Percentiles rank a stretch among this genome's conserved stretches.
Evolutionary conservation across 30 jellyfish, hydroid and myxozoan genomes (phyloP).

Genomic region (Sanderia malayensis): DNA sequence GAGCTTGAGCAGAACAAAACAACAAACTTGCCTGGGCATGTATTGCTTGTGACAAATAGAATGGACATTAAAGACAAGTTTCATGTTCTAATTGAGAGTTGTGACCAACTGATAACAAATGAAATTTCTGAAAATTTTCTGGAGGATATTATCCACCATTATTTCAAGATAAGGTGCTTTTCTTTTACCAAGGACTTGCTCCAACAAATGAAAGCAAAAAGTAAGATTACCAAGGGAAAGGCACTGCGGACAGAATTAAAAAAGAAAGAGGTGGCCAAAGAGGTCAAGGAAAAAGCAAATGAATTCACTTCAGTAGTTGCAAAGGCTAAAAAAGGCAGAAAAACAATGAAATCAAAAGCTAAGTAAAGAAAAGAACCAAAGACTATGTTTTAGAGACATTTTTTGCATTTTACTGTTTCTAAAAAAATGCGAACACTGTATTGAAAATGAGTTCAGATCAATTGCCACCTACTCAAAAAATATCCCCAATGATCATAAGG

Average conservation of each 20-base stretch:
- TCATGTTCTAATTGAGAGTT: slow-evolving; percentile 50
- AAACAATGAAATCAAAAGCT: slow-evolving; percentile 15
- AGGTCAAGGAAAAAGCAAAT: background rate
- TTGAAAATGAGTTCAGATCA: slow-evolving; percentile 5
- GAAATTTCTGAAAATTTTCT: slow-evolving; percentile 34
- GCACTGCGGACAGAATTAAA: slow-evolving; percentile 42
- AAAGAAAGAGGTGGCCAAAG: slow-evolving; percentile 16
- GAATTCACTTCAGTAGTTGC: background rate
- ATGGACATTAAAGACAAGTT: slow-evolving; percentile 37
- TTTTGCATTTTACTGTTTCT: slow-evolving; percentile 13
- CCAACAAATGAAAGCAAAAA: slow-evolving; percentile 36
- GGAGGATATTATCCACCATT: slow-evolving; percentile 35
- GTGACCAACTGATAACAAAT: slow-evolving; percentile 32
- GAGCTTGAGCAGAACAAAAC: too few species aligned
- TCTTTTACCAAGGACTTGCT: slow-evolving; percentile 42
- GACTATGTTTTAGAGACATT: slow-evolving; percentile 32
- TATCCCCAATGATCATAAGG: background rate
- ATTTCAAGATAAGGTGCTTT: slow-evolving; percentile 38
- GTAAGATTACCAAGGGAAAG: slow-evolving; percentile 34
- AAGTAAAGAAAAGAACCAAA: slow-evolving; percentile 21
- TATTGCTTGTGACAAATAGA: slow-evolving; percentile 30
- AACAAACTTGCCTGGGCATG: slow-evolving; percentile 42
- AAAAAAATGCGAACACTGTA: slow-evolving; percentile 7
- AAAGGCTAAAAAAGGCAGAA: background rate
- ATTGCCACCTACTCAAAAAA: slow-evolving; percentile 25